Evolutionary conservation across 2,113 vertebrate species (phyloP), one percentile per base, ranked within the genome.

Genomic region (Athene cunicularia): DNA sequence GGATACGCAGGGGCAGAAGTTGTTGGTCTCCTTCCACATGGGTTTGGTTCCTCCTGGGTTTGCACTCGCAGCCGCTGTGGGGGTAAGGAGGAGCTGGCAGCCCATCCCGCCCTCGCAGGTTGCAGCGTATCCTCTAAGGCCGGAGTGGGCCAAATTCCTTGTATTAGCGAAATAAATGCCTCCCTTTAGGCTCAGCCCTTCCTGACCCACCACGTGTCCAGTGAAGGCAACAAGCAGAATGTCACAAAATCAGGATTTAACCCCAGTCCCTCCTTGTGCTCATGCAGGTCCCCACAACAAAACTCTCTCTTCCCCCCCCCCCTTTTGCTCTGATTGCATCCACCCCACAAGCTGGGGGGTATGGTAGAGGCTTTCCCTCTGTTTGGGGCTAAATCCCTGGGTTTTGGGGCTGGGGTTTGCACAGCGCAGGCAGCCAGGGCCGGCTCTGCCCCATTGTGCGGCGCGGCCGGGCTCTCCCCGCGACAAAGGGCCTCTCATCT

Each of bases 401-500:
- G 3, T 0, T 71, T 59, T 11, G 75, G 86, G 83, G 67, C 39
- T 12, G 79, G 33, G 49, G 26, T n/a, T 85, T 37, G 67, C 12
- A 3, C 17, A 6, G 73, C 5, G 1, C 7, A 1, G 50, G 82
- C 28, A 0, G 75, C 43, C 8, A 1, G 58, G 58, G 63, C 62
- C 0, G 0, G n/a, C 68, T 39, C 62, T 0, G 23, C 77, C 75
- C 77, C 67, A 7, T 64, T 66, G 84, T 82, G 70, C 3, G 2
- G 9, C 77, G 2, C 2, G 5, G 72, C 86, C 19, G 4, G 23
- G 72, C 39, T 49, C 63, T 71, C 28, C 63, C 47, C 3, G 13
- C 6, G 15, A 96, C 96, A 97, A 96, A 95, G 75, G 82, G 94
- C 95, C 91, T 93, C 93, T 90, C 74, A 83, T 81, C 74, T 14